phyloP scores from a whole-genome alignment of 2,888 invertebrate genomes.

The Brenthis ino region DNA sequence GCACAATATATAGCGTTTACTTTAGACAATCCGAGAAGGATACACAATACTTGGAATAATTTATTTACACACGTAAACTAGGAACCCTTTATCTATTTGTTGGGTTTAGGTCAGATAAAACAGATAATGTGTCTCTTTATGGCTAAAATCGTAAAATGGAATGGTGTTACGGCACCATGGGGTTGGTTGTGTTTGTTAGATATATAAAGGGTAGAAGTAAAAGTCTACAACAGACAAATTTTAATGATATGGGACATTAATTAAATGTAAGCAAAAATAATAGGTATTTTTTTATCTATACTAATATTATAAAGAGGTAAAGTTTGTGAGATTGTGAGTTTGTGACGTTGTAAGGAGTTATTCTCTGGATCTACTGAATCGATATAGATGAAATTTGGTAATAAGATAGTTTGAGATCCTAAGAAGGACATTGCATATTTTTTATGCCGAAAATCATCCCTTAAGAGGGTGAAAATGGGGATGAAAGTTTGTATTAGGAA shows the following conservation, averaged over 20 bases:
- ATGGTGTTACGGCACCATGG: conserved; percentile 54
- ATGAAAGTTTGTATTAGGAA: no score
- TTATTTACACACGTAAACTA: conserved; percentile 76
- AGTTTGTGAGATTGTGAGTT: no score
- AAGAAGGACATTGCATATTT: no score
- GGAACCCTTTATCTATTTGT: conserved; percentile 76
- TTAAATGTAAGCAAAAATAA: no score
- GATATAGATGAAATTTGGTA: no score
- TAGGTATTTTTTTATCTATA: no score
- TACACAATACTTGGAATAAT: conserved; percentile 70
- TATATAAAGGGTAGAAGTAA: conserved; percentile 10
- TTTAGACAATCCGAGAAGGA: conserved; percentile 65
- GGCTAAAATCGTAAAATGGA: conserved; percentile 69
- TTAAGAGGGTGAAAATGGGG: no score
- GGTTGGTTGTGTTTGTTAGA: conserved; percentile 45
- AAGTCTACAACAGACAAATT: neutral
- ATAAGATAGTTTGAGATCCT: no score
- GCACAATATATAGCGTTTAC: conserved; percentile 70
- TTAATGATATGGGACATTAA: neutral
- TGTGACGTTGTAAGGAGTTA: no score
- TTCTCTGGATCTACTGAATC: no score
- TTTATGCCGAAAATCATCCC: no score
- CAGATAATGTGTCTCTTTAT: conserved; percentile 75
- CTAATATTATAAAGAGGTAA: no score
- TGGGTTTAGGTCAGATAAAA: conserved; percentile 74